Percentiles rank a stretch among this genome's conserved stretches.
Conservation (phyloP, 2,113 vertebrate species). For the Chloropsis cyanopogon region DNA sequence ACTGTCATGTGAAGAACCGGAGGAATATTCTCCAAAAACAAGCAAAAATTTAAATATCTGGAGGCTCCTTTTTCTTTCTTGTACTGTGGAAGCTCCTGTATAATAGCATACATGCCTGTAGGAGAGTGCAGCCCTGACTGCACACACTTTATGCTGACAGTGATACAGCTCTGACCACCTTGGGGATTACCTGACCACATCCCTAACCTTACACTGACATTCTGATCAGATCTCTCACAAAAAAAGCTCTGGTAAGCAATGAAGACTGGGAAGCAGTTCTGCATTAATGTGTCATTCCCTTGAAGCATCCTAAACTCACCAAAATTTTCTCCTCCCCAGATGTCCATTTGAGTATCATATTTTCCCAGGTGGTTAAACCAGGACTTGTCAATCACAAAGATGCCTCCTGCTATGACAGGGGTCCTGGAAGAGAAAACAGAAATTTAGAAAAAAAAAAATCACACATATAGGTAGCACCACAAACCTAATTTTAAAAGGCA, state of each 20-base stretch:
- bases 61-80: not conserved
- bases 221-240: not conserved
- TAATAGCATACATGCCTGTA: not conserved
- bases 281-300: not conserved
- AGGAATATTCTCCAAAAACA: not conserved
- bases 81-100: not conserved
- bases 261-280: not conserved
- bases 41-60: not conserved
- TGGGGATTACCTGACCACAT: not conserved
- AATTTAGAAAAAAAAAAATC: not conserved
- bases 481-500: not conserved
- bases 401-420: slow-evolving; percentile 96
- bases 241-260: not conserved
- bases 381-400: slow-evolving; percentile 95
- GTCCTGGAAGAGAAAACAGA: slow-evolving; percentile 77
- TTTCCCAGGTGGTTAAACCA: slow-evolving; percentile 99
- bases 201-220: not conserved
- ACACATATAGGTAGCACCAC: not conserved
- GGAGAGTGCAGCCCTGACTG: not conserved
- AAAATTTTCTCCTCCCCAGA: slow-evolving; percentile 99
- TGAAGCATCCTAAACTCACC: slow-evolving; percentile 76
- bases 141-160: not conserved
- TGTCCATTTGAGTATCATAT: slow-evolving; percentile 98
- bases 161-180: fast-evolving
- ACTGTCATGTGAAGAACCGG: not conserved